Conservation (phyloP, 2,888 invertebrate species). For the Noctua janthe region DNA sequence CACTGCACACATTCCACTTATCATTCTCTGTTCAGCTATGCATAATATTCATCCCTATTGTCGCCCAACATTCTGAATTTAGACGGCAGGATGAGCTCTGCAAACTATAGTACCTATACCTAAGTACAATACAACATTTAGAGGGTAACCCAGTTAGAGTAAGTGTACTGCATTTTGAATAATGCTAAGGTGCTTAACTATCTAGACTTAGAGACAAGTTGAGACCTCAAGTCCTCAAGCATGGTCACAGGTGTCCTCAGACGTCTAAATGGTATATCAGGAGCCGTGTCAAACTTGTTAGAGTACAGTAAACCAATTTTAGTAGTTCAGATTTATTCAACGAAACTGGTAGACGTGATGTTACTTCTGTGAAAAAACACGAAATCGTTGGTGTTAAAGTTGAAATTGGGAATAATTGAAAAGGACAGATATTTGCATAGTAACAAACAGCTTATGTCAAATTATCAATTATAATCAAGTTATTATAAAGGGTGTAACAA, state of each 20-base stretch:
- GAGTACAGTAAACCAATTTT: constrained; percentile 12
- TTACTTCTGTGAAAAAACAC: not conserved
- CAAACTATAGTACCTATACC: not conserved
- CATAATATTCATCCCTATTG: constrained; percentile 3
- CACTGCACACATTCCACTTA: not conserved
- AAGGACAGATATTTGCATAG: not conserved
- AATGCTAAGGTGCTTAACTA: constrained; percentile 16
- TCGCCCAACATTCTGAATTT: constrained; percentile 6
- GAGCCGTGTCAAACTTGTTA: constrained; percentile 21
- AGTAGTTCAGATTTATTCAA: constrained; percentile 9
- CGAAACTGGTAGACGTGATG: too few species aligned
- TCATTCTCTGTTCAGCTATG: not conserved
- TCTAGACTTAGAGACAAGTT: constrained; percentile 10
- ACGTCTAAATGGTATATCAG: constrained; percentile 21
- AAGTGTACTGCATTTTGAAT: constrained; percentile 25
- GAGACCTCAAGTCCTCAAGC: not conserved
- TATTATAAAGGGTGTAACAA: too few species aligned
- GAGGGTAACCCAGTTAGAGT: not conserved
- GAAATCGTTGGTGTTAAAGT: not conserved
- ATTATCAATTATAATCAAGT: not conserved
- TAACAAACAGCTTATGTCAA: too few species aligned
- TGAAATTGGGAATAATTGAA: not conserved
- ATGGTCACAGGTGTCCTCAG: constrained; percentile 26
- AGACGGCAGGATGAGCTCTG: not conserved
- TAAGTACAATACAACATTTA: not conserved